Percentiles rank a stretch among this genome's conserved stretches.
phyloP scores from a whole-genome alignment of 2,113 vertebrate species.

The Bombycilla garrulus region DNA sequence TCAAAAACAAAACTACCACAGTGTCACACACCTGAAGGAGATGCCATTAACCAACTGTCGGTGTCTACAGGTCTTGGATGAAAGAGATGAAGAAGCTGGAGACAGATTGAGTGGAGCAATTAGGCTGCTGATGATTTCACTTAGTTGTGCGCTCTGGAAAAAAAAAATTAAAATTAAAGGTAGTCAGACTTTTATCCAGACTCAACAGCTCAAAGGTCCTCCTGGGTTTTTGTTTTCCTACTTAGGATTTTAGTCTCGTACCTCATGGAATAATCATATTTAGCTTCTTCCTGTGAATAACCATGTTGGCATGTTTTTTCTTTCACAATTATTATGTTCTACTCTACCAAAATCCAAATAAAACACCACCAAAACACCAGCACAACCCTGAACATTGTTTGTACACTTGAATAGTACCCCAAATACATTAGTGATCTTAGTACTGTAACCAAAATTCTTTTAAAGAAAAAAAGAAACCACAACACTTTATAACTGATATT shows the following conservation, averaged over 20 bases:
- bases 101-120: conserved; percentile 84
- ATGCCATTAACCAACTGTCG: conserved; percentile 72
- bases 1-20: neutral
- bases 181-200: neutral
- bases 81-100: conserved; percentile 76
- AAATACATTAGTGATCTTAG: neutral
- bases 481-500: neutral
- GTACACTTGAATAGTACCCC: neutral
- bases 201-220: neutral
- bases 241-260: neutral
- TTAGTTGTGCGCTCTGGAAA: conserved; percentile 90
- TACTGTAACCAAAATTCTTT: neutral
- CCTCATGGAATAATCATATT: neutral
- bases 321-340: neutral
- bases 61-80: conserved; percentile 74
- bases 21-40: conserved; percentile 77
- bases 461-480: neutral
- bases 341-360: neutral
- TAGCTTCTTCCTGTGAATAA: neutral
- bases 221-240: neutral
- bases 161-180: conserved; percentile 49
- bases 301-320: neutral
- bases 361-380: neutral
- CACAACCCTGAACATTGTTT: neutral
- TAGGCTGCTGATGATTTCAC: conserved; percentile 90